phyloP scores from a whole-genome alignment of 2,888 invertebrate genomes.

The Leucozona laternaria region DNA sequence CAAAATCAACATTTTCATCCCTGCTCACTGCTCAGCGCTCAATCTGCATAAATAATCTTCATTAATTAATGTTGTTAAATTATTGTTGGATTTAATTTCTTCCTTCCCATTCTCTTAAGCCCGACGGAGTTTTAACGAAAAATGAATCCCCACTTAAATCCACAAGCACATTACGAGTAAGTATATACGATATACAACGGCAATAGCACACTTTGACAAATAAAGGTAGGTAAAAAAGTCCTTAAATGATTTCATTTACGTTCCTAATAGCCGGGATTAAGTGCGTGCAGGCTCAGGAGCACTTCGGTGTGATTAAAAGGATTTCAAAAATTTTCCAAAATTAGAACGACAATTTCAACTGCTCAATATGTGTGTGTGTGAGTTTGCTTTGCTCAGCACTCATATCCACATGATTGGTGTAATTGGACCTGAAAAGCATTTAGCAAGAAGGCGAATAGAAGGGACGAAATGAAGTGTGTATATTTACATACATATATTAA shows the following conservation, averaged over 20 bases:
- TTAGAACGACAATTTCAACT: constrained; percentile 59
- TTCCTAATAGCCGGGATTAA: constrained; percentile 75
- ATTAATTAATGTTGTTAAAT: constrained; percentile 76
- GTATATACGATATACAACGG: constrained; percentile 2
- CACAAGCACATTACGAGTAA: constrained; percentile 44
- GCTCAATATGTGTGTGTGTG: not conserved
- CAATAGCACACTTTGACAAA: constrained; percentile 62
- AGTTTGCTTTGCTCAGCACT: not conserved
- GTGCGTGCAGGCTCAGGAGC: constrained; percentile 67
- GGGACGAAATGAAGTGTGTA: constrained; percentile 71
- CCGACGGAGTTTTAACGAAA: constrained; percentile 63
- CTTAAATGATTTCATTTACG: constrained; percentile 72
- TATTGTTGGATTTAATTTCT: constrained; percentile 75
- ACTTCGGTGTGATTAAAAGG: constrained; percentile 75
- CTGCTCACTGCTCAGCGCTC: constrained; percentile 35
- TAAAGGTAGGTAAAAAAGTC: constrained; percentile 58
- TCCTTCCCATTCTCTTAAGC: constrained; percentile 43
- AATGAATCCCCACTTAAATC: constrained; percentile 73
- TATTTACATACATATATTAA: constrained; percentile 64
- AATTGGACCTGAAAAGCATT: constrained; percentile 70
- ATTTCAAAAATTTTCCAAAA: constrained; percentile 65
- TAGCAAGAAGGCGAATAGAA: constrained; percentile 10
- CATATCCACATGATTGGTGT: constrained; percentile 73
- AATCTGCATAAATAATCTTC: constrained; percentile 72
- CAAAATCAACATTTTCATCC: constrained; percentile 61